These are phyloP conservation scores for Mesocentrotus franciscanus DNA, from an alignment of 53 echinoderm and acorn worm species.

Conservation along the genomic window DNA sequence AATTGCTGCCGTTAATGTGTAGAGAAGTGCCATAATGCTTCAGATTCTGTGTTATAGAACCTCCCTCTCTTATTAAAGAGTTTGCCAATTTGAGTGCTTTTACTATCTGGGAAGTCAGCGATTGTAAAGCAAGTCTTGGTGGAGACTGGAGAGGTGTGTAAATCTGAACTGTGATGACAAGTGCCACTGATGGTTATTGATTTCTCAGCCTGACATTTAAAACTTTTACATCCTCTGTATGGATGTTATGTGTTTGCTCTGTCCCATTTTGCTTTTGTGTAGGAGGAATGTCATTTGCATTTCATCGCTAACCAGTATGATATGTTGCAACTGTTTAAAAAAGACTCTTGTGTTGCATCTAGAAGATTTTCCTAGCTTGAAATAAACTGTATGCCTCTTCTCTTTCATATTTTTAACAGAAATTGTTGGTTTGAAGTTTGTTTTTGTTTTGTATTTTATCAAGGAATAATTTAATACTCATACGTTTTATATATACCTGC, in stretches of 20 bases:
- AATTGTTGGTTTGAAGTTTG: no score
- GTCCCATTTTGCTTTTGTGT: background rate
- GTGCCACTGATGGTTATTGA: background rate
- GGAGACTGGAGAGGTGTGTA: background rate
- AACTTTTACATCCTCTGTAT: background rate
- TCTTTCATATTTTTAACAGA: no score
- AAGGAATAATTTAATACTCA: no score
- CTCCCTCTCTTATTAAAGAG: background rate
- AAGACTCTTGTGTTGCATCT: background rate
- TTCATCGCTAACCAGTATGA: background rate
- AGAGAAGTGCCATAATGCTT: background rate
- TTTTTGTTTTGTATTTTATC: no score
- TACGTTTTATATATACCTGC: no score
- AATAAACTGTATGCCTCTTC: no score
- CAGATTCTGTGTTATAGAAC: background rate
- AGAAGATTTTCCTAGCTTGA: background rate
- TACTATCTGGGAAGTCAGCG: background rate
- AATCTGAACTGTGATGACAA: slow-evolving; percentile 10
- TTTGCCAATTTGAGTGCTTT: background rate
- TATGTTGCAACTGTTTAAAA: background rate
- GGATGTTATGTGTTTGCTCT: background rate
- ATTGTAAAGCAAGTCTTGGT: background rate
- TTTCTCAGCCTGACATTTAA: background rate
- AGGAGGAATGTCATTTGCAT: background rate
- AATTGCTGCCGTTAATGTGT: background rate